A percentile compares a stretch with the other conserved stretches of the same genome.
These are phyloP conservation scores for Drosophila paulistorum DNA, from an alignment of 1,140 invertebrate species.

Conservation along the genomic window DNA sequence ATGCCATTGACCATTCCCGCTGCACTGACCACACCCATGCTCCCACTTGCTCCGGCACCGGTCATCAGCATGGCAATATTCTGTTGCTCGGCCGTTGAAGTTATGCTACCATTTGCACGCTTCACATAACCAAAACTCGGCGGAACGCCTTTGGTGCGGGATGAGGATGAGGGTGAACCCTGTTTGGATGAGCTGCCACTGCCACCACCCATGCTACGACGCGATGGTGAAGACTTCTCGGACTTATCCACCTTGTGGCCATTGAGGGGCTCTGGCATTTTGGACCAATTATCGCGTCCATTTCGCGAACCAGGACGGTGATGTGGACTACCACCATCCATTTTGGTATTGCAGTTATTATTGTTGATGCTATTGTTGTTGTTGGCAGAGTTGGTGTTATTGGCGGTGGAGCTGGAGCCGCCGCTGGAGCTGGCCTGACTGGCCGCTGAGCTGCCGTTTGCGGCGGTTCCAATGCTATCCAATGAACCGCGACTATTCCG, in stretches of 20 bases:
- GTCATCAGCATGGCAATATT: constrained; percentile 79
- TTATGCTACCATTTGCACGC: constrained; percentile 86
- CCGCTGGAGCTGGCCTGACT: constrained; percentile 80
- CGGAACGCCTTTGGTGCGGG: constrained; percentile 88
- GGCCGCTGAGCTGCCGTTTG: constrained; percentile 70
- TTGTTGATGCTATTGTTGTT: constrained; percentile 61
- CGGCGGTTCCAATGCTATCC: constrained; percentile 79
- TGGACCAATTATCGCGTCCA: constrained; percentile 81
- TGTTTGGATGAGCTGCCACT: constrained; percentile 83
- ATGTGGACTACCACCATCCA: constrained; percentile 72
- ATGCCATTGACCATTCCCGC: constrained; percentile 62
- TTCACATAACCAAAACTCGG: constrained; percentile 93
- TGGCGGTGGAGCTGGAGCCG: constrained; percentile 49
- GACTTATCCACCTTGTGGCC: constrained; percentile 74
- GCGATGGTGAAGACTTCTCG: constrained; percentile 78
- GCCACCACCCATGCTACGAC: constrained; percentile 68
- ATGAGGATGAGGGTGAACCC: constrained; percentile 83
- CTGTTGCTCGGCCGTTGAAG: constrained; percentile 84
- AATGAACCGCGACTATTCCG: constrained; percentile 81
- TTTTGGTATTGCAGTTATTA: constrained; percentile 56
- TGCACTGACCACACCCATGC: constrained; percentile 13
- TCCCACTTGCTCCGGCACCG: constrained; percentile 79
- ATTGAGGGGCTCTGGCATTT: constrained; percentile 81
- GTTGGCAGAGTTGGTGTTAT: constrained; percentile 39
- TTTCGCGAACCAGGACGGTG: constrained; percentile 75